These are phyloP conservation scores for Helleia helle DNA, from an alignment of 2,888 invertebrate genomes.

Conservation along the genomic window DNA sequence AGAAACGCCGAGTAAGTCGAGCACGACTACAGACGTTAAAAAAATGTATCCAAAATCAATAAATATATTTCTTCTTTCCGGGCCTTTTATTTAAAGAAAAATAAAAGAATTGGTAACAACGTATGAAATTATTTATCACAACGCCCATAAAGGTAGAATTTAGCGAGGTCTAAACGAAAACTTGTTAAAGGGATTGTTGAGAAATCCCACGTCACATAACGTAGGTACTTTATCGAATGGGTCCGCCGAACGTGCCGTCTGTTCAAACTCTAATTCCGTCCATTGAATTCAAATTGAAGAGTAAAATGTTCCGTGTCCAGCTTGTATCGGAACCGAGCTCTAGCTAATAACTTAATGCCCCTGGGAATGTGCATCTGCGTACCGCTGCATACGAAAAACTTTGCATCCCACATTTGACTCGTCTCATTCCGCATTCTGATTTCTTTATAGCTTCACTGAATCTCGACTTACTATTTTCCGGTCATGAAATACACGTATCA, in stretches of 20 bases:
- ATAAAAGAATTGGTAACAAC: background rate
- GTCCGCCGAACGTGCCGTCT: constrained; percentile 37
- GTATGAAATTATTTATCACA: background rate
- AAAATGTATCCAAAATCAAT: no score
- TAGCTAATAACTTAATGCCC: constrained; percentile 69
- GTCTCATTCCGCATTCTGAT: constrained; percentile 26
- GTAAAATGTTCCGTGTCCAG: constrained; percentile 49
- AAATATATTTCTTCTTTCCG: no score
- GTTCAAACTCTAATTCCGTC: constrained; percentile 46
- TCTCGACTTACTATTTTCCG: constrained; percentile 37
- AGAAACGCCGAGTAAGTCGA: no score
- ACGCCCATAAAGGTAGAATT: constrained; percentile 22
- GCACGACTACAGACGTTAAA: no score
- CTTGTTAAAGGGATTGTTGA: constrained; percentile 31
- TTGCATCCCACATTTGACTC: constrained; percentile 18
- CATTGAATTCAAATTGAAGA: constrained; percentile 70
- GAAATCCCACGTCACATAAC: constrained; percentile 43
- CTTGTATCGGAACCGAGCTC: constrained; percentile 51
- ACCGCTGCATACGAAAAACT: constrained; percentile 11
- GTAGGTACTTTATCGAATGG: constrained; percentile 45
- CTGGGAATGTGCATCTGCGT: constrained; percentile 55
- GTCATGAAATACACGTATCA: constrained; percentile 48
- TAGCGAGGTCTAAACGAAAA: constrained; percentile 28
- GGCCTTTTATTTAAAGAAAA: no score
- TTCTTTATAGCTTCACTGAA: constrained; percentile 27